Percentiles rank a stretch among this genome's conserved stretches.
Evolutionary conservation across 2,888 invertebrate species (phyloP).

Genomic region (Sinohyriopsis cumingii): DNA sequence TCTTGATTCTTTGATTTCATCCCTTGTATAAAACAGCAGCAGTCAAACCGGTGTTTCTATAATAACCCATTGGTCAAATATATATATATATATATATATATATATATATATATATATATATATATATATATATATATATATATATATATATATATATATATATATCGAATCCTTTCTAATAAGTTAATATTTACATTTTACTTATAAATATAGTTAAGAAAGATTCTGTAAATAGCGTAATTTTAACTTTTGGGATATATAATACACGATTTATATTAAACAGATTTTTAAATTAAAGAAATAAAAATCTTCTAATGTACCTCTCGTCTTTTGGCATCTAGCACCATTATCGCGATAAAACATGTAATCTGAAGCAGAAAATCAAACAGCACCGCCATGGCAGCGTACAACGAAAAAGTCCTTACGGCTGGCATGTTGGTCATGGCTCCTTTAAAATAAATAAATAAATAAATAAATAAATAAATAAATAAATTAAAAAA

Average conservation of each 20-base stretch:
- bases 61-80: background rate
- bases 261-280: background rate
- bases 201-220: too few species aligned
- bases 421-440: constrained; percentile 98
- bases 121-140: constrained; percentile 12
- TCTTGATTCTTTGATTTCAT: constrained; percentile 18
- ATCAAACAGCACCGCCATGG: constrained; percentile 93
- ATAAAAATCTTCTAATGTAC: constrained; percentile 61
- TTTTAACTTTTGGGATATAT: too few species aligned
- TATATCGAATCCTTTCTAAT: too few species aligned
- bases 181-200: too few species aligned
- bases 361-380: constrained; percentile 96
- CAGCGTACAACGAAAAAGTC: constrained; percentile 97
- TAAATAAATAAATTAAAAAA: too few species aligned
- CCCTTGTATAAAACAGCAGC: constrained; percentile 9
- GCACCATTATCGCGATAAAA: constrained; percentile 91
- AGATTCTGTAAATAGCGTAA: too few species aligned
- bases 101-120: constrained; percentile 11
- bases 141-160: constrained; percentile 4
- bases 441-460: constrained; percentile 81
- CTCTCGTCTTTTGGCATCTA: constrained; percentile 87
- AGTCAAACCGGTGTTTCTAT: constrained; percentile 15
- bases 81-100: constrained; percentile 3
- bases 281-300: background rate
- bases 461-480: background rate